Base-by-base conservation (phyloP, 2,888 invertebrate species). In the Sarcophaga carnaria region DNA sequence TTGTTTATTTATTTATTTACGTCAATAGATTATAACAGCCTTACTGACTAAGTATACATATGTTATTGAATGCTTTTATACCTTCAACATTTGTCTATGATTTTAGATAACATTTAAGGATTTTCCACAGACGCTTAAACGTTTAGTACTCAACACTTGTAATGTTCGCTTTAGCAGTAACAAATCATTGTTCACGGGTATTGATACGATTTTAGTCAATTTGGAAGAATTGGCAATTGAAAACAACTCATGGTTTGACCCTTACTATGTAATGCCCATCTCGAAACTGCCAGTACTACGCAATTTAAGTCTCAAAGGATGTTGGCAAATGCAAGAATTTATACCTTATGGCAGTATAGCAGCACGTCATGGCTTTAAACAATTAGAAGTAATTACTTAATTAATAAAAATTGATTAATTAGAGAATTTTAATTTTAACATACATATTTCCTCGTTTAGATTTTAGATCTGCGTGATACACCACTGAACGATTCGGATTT, bases 261-360 rank as follows among this genome's bases (percentile, higher is more conserved):
- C 96, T 0, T 96, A 96, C 83, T 95, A 96, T 66, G 93, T 97
- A 12, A 94, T 97, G 92, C 95, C 96, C 0, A 93, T 97, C 2
- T 96, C 96, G 90, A 97, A 97, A 93, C 93, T 96, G 90, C 93
- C 94, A 2, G 92, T 93, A 8, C 94, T 97, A 45, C 94, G 95
- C 63, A 94, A 95, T 62, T 93, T 97, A 6, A 94, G 95, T 80
- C 92, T 96, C 88, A 94, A 95, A 64, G 95, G 96, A 62, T 97
- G 97, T 90, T 93, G 93, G 79, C 94, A 95, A 71, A 93, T 97
- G 87, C 94, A 95, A 0, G 96, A 97, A 91, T 96, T 96, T 90
- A 95, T 96, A 20, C 96, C 97, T 0, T 97, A 97, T 92, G 95
- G 96, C 0, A 96, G 96, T 90, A 95, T 97, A 82, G 96, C 97